Base-by-base conservation (phyloP, 2,888 invertebrate species). In the Odontocerum albicorne region DNA sequence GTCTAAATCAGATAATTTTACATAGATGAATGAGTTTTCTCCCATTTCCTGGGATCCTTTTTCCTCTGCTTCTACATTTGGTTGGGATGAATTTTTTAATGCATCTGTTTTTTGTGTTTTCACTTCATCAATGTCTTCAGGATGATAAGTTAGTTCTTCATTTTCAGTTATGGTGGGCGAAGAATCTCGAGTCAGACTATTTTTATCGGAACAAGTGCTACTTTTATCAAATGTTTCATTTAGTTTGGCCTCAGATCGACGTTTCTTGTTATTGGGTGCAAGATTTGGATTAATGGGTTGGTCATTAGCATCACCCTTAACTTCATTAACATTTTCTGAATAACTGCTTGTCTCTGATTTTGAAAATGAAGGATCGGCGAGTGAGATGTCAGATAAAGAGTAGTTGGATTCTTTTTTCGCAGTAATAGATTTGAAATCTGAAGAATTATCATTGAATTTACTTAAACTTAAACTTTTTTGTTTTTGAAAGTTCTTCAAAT, bases 1-100 rank as follows among this genome's bases (percentile, higher is more conserved):
- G 67, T 91, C 90, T 68, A 92, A 77, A 67, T 92, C 91, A 1
- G 91, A 91, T 4, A 92, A 73, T 65, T 85, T 85, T 0, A 92
- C 91, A 66, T 88, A 88, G 49, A 75, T 72, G n/a, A n/a, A n/a
- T n/a, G n/a, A n/a, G n/a, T n/a, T n/a, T n/a, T n/a, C n/a, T n/a
- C n/a, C n/a, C n/a, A n/a, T n/a, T n/a, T n/a, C n/a, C n/a, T n/a
- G n/a, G n/a, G n/a, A n/a, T n/a, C n/a, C n/a, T n/a, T n/a, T n/a
- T n/a, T n/a, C n/a, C n/a, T n/a, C n/a, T n/a, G n/a, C n/a, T n/a
- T n/a, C n/a, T n/a, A n/a, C n/a, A n/a, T n/a, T n/a, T n/a, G n/a
- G n/a, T n/a, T n/a, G n/a, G n/a, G n/a, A n/a, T n/a, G n/a, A n/a
- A n/a, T n/a, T n/a, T n/a, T n/a, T n/a, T n/a, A n/a, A n/a, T n/a